Evolutionary conservation across 2,888 invertebrate species (phyloP), one percentile per base, ranked within the genome.

Genomic region (Philonicus albiceps): DNA sequence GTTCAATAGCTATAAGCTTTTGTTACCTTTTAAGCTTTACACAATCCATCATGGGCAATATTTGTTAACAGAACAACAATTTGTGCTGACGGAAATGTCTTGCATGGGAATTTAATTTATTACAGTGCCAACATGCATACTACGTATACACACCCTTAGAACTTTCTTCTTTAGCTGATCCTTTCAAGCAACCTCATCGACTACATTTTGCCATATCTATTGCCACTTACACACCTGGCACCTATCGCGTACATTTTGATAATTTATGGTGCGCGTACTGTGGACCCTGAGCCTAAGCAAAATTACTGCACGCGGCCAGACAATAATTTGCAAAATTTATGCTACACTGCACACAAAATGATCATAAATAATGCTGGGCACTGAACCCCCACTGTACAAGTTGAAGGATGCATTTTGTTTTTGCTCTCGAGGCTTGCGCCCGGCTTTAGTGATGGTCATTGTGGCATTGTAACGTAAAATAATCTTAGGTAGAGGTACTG

Each of bases 301-400:
- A 86, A 76, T 86, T 76, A 86, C 86, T 86, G 86, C 86, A 86
- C 76, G 64, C 86, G 76, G 86, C 55, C 64, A 75, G 64, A 86
- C 40, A 86, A 86, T 86, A 86, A 86, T 86, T 86, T 86, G 76
- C 19, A 78, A 86, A 86, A 86, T 86, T 86, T 86, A 86, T 86
- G 86, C 86, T 86, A 78, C 86, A 86, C 64, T 86, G 86, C 86
- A 86, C 86, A 86, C 86, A 86, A 86, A 86, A 86, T 86, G 76
- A 53, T 86, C 86, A 86, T 86, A 86, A 86, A 86, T 86, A 86
- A 86, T 86, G 86, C 40, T 76, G 64, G 34, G 76, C 30, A 75
- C 27, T 40, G 40, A 55, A 40, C 84, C 31, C 84, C 72, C 73
- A 72, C 40, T 40, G 84, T 27, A 73, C 84, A 73, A 73, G 84